Percentiles rank a stretch among this genome's conserved stretches.
These are phyloP conservation scores for Zelostemma sp. DNA, from an alignment of 1,140 invertebrate genomes.

Conservation along the genomic window DNA sequence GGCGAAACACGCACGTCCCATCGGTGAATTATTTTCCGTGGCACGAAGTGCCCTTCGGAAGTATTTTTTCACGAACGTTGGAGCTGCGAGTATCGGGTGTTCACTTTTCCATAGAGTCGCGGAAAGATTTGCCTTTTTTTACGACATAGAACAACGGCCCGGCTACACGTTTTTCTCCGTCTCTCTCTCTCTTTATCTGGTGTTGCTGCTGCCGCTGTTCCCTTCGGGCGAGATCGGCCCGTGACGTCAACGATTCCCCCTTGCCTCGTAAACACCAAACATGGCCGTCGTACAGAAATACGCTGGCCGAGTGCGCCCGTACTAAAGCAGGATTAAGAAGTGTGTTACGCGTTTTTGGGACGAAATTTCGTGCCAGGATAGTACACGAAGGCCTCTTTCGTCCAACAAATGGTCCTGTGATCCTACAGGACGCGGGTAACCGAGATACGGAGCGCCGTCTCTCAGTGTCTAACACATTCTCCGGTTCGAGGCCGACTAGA, in stretches of 20 bases:
- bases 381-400: neutral
- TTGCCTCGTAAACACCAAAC: slow-evolving; percentile 70
- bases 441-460: slow-evolving; percentile 44
- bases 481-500: slow-evolving; percentile 69
- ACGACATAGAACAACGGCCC: slow-evolving; percentile 21
- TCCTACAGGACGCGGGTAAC: slow-evolving; percentile 19
- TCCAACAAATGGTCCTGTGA: slow-evolving; percentile 18
- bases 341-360: neutral
- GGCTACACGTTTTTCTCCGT: slow-evolving; percentile 46
- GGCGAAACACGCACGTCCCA: slow-evolving; percentile 56
- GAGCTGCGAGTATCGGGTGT: neutral
- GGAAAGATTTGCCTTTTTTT: neutral
- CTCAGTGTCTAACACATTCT: slow-evolving; percentile 61
- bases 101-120: neutral
- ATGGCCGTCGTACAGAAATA: slow-evolving; percentile 66
- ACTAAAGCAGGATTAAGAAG: slow-evolving; percentile 22
- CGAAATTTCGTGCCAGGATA: neutral
- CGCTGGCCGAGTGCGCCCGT: slow-evolving; percentile 55
- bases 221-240: slow-evolving; percentile 58
- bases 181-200: neutral
- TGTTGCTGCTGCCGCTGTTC: slow-evolving; percentile 41
- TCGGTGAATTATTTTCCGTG: slow-evolving; percentile 51
- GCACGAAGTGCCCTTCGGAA: slow-evolving; percentile 26
- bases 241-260: slow-evolving; percentile 68
- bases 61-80: neutral